A percentile compares a stretch with the other conserved stretches of the same genome.
Conservation (phyloP, 2,797 vertebrate species). For the Mallotus villosus region DNA sequence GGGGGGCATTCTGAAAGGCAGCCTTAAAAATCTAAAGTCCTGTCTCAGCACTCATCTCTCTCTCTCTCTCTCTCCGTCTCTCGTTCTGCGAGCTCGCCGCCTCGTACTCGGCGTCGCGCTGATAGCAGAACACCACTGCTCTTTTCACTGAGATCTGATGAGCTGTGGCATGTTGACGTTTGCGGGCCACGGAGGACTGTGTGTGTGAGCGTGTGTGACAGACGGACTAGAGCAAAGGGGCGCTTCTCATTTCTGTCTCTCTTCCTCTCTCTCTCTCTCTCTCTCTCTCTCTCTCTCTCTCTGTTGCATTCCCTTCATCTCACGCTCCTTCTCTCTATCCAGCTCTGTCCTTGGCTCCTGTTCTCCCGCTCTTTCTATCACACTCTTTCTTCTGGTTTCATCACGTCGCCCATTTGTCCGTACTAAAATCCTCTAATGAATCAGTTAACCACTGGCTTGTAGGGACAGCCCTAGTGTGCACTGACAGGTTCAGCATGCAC, state of each 20-base stretch:
- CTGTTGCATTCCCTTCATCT: conserved; percentile 21
- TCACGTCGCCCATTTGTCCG: too few species aligned
- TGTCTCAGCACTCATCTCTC: not conserved
- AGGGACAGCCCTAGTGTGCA: not conserved
- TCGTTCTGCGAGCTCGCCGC: not conserved
- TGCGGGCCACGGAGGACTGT: not conserved
- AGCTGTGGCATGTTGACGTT: conserved; percentile 58
- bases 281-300: conserved; percentile 37
- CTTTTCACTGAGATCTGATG: conserved; percentile 48
- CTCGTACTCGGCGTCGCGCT: conserved; percentile 49
- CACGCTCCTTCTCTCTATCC: not conserved
- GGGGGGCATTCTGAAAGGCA: too few species aligned
- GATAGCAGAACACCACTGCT: conserved; percentile 38
- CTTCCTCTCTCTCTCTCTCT: conserved; percentile 24
- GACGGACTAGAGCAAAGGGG: not conserved
- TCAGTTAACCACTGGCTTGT: not conserved
- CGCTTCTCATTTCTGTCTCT: conserved; percentile 31
- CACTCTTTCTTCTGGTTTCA: not conserved
- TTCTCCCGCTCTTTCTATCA: not conserved
- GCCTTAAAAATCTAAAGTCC: not conserved
- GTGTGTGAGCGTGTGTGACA: conserved; percentile 29
- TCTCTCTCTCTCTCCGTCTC: not conserved
- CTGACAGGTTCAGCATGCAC: too few species aligned
- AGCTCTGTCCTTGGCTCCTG: not conserved
- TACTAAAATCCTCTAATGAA: too few species aligned